These are phyloP conservation scores for Fregata magnificens DNA, from an alignment of 2,113 vertebrate species.

Conservation along the genomic window DNA sequence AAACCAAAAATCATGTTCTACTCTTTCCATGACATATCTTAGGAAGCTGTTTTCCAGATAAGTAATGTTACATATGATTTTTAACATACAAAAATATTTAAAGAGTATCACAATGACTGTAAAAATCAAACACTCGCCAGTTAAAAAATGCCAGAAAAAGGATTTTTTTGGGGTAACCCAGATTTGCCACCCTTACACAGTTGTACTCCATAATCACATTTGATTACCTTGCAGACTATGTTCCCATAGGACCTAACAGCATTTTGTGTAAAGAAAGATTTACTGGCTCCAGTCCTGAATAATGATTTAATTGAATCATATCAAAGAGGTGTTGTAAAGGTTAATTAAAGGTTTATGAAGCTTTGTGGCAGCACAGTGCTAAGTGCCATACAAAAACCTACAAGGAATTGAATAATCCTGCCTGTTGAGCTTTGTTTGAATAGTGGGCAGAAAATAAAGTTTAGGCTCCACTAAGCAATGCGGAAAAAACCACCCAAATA, in stretches of 20 bases:
- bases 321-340: not conserved
- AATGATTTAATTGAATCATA: not conserved
- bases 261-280: not conserved
- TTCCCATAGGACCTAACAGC: not conserved
- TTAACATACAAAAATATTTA: not conserved
- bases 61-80: not conserved
- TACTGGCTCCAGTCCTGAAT: not conserved
- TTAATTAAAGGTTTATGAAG: not conserved
- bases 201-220: not conserved
- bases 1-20: not conserved
- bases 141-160: not conserved
- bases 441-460: not conserved
- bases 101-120: not conserved
- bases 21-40: not conserved
- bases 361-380: not conserved
- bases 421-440: not conserved
- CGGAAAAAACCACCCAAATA: not conserved
- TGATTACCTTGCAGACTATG: not conserved
- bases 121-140: not conserved
- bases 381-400: not conserved
- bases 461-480: not conserved
- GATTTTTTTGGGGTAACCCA: not conserved
- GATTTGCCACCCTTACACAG: not conserved
- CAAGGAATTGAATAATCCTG: not conserved
- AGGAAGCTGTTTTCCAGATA: not conserved